Evolutionary conservation across 2,888 invertebrate genomes (phyloP).

Genomic region (Tetropium fuscum): DNA sequence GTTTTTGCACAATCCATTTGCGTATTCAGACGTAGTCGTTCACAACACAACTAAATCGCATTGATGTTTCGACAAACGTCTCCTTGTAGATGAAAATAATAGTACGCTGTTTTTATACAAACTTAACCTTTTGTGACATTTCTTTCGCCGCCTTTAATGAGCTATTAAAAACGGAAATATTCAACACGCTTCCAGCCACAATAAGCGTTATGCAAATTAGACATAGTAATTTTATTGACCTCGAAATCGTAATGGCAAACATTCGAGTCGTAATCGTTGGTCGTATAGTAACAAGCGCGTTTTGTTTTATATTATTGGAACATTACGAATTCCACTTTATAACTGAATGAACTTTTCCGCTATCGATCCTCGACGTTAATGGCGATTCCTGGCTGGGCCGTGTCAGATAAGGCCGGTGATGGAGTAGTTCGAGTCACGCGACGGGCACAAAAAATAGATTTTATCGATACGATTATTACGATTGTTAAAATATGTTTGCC

Average conservation of each 20-base stretch:
- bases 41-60: too few relatives aligned
- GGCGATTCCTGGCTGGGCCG: conserved; percentile 42
- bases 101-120: background rate
- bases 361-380: conserved; percentile 43
- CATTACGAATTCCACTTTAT: conserved; percentile 16
- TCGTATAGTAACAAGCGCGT: conserved; percentile 18
- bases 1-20: too few relatives aligned
- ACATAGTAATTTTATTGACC: conserved; percentile 29
- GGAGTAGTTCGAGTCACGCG: conserved; percentile 43
- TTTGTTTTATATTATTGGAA: background rate
- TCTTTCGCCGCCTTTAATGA: background rate
- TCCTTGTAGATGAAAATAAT: too few relatives aligned
- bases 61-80: too few relatives aligned
- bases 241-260: conserved; percentile 22
- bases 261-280: conserved; percentile 21
- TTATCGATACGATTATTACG: conserved; percentile 9
- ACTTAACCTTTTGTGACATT: background rate
- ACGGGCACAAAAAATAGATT: conserved; percentile 17
- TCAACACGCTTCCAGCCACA: conserved; percentile 4
- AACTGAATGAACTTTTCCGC: conserved; percentile 44
- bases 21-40: too few relatives aligned
- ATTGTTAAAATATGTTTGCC: conserved; percentile 3
- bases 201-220: conserved; percentile 26
- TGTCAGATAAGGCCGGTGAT: conserved; percentile 44
- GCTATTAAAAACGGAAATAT: background rate